Evolutionary conservation across 1,140 invertebrate genomes (phyloP), one percentile per base, ranked within the genome.

Genomic region (Drosophila insularis): DNA sequence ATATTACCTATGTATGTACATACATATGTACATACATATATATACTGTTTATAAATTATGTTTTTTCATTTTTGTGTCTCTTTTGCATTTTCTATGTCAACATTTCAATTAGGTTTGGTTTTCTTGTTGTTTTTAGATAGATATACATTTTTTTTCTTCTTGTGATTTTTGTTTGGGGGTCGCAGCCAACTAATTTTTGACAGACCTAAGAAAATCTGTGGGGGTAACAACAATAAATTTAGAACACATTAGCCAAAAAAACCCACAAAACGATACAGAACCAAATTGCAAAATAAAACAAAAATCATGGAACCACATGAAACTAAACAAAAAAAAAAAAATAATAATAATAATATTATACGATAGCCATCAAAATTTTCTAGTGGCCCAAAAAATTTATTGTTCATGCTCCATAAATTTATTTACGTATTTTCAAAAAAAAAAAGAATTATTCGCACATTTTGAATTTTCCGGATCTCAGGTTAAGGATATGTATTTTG

Each of bases 171-270:
- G 37, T 37, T 40, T 63, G 68, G 62, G 71, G 80, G 60, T 71
- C 71, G 39, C 37, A 60, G 56, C 43, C 27, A 46, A 63, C 65
- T 54, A 46, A 62, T 21, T 62, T 43, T 43, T 17, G 63, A 74
- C 66, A 56, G 50, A 50, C 43, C 43, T 50, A 17, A 50, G 43
- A 50, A 50, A 50, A 50, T 50, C 35, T 37, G 17, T 23, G 21
- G 50, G 23, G 31, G 27, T 21, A 81, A 79, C 61, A 82, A 70
- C 54, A 82, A 79, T 67, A 61, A 68, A 84, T 69, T 78, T 71
- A 79, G 68, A 79, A 61, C 80, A 78, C 74, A 81, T 60, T 74
- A 21, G 59, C 32, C 31, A 35, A 37, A 59, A 59, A 62, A 19
- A 23, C 7, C 46, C 64, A 54, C 3, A 68, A 35, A 23, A n/a